Percentiles rank a stretch among this genome's conserved stretches.
phyloP scores from a whole-genome alignment of 2,888 invertebrate species.

The Lordiphosa fenestrarum region DNA sequence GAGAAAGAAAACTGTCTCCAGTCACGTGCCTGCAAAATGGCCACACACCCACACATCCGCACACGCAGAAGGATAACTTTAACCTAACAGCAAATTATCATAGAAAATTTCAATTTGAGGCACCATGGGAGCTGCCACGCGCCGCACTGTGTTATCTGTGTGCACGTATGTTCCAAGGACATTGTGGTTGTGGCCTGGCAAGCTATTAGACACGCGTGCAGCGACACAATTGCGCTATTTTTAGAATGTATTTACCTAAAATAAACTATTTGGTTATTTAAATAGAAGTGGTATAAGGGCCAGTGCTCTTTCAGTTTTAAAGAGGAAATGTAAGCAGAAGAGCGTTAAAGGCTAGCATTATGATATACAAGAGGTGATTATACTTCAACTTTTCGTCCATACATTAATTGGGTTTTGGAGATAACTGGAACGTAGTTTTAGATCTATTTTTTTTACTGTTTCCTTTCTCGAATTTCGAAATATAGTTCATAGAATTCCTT shows the following conservation, averaged over 20 bases:
- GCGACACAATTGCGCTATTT: slow-evolving; percentile 40
- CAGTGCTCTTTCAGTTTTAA: no score
- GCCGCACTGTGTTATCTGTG: slow-evolving; percentile 23
- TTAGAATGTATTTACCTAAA: slow-evolving; percentile 38
- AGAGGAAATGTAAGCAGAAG: no score
- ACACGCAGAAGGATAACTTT: slow-evolving; percentile 16
- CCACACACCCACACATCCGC: slow-evolving; percentile 7
- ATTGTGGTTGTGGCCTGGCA: slow-evolving; percentile 15
- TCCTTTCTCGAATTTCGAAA: no score
- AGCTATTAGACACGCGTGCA: slow-evolving; percentile 53
- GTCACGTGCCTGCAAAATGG: slow-evolving; percentile 54
- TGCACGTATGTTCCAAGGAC: slow-evolving; percentile 41
- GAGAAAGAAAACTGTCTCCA: slow-evolving; percentile 18
- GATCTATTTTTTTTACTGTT: no score
- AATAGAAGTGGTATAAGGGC: slow-evolving; percentile 16
- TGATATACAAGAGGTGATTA: no score
- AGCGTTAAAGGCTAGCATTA: not conserved
- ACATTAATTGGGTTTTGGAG: no score
- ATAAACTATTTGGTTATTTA: slow-evolving; percentile 33
- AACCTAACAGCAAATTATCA: slow-evolving; percentile 7
- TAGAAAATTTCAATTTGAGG: slow-evolving; percentile 34
- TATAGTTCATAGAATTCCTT: no score
- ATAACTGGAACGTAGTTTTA: no score
- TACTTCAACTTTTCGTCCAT: no score
- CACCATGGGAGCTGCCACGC: slow-evolving; percentile 55